phyloP scores from a whole-genome alignment of 2,113 vertebrate species.

The Panthera tigris region DNA sequence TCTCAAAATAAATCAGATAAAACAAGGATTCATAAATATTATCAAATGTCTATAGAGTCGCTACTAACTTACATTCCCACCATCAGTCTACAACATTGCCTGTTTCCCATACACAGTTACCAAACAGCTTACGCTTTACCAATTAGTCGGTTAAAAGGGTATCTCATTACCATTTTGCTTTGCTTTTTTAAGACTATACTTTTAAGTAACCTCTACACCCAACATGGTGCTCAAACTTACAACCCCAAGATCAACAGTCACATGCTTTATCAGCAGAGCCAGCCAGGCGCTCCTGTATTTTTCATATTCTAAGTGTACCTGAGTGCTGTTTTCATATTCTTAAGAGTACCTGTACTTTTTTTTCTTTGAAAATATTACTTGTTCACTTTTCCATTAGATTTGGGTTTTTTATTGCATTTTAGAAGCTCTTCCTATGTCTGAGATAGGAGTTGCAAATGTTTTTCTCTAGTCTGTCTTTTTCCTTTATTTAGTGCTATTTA shows the following conservation, averaged over 20 bases:
- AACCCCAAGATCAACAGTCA: not conserved
- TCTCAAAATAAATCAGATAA: too few relatives aligned
- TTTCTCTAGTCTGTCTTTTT: not conserved
- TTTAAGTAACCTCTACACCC: not conserved
- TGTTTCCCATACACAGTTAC: not conserved
- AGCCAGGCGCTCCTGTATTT: not conserved
- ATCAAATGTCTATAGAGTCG: not conserved
- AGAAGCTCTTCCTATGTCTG: not conserved
- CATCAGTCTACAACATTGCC: not conserved
- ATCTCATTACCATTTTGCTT: not conserved
- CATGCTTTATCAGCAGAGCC: not conserved
- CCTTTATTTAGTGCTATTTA: not conserved
- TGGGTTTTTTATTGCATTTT: not conserved
- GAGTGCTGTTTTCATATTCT: not conserved
- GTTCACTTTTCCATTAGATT: not conserved
- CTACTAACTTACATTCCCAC: not conserved
- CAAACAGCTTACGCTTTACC: not conserved
- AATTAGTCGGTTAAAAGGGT: not conserved
- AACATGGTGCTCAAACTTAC: not conserved
- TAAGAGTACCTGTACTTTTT: not conserved
- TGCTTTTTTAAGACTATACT: not conserved
- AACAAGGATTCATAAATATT: not conserved
- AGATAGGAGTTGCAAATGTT: not conserved
- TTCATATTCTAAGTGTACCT: not conserved
- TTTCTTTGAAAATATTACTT: not conserved